phyloP scores from a whole-genome alignment of 1,140 invertebrate genomes.

The Panagrolaimus sp. region DNA sequence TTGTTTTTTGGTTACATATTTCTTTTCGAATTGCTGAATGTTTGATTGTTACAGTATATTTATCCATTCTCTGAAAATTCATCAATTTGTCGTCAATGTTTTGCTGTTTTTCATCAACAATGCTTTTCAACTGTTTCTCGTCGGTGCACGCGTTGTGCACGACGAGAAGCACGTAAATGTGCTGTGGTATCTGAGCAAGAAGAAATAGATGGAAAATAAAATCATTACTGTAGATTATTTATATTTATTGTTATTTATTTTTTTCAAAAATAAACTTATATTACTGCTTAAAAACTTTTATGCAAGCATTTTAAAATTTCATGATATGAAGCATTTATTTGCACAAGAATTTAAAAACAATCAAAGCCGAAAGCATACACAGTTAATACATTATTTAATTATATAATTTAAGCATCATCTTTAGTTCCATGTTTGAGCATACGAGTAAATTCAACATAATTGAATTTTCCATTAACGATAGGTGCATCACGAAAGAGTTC shows the following conservation, averaged over 20 bases:
- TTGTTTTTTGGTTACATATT: constrained; percentile 70
- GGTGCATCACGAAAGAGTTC: constrained; percentile 98
- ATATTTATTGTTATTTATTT: no score
- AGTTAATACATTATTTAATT: no score
- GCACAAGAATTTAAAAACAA: no score
- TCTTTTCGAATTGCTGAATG: constrained; percentile 12
- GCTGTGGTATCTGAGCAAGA: constrained; percentile 12
- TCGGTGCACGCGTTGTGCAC: constrained; percentile 40
- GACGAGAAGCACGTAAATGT: constrained; percentile 30
- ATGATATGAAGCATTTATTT: no score
- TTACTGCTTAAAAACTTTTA: no score
- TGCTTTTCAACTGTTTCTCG: constrained; percentile 48
- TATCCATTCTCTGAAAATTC: constrained; percentile 51
- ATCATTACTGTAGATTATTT: no score
- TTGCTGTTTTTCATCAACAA: constrained; percentile 40
- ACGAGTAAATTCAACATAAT: constrained; percentile 95
- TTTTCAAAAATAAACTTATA: no score
- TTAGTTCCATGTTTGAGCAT: constrained; percentile 93
- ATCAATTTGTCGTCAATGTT: constrained; percentile 44
- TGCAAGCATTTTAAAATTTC: no score
- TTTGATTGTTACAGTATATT: constrained; percentile 38
- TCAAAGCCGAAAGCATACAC: no score
- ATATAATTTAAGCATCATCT: constrained; percentile 65
- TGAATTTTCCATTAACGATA: constrained; percentile 86
- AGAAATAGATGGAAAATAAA: neutral